These are phyloP conservation scores for Sarcophaga variegata DNA, from an alignment of 2,888 invertebrate genomes.

Conservation along the genomic window DNA sequence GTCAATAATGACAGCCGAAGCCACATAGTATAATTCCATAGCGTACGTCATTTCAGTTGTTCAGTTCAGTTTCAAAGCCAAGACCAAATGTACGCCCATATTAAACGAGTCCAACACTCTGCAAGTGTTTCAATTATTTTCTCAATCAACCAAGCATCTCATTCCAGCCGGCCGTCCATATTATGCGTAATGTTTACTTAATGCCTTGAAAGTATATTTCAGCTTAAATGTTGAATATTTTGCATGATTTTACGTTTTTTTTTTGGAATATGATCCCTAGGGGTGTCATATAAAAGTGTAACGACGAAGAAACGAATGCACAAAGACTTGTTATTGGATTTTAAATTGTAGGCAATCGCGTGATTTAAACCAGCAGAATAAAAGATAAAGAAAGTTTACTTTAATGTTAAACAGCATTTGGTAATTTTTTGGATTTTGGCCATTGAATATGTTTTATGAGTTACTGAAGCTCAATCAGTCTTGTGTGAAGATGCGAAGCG, in stretches of 20 bases:
- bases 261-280: slow-evolving; percentile 46
- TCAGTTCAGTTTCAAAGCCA: slow-evolving; percentile 5
- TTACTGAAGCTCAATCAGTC: no score
- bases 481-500: no score
- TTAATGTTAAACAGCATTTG: no score
- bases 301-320: not conserved
- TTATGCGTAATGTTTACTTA: slow-evolving; percentile 22
- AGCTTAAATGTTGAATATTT: not conserved
- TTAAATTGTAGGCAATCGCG: no score
- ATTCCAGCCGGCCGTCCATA: not conserved
- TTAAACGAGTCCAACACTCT: slow-evolving; percentile 54
- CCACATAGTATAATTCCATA: slow-evolving; percentile 71
- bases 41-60: slow-evolving; percentile 43
- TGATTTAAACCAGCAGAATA: no score
- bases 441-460: no score
- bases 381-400: no score
- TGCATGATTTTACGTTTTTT: slow-evolving; percentile 12
- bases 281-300: slow-evolving; percentile 7
- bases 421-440: no score
- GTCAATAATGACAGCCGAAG: slow-evolving; percentile 55
- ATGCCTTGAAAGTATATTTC: not conserved
- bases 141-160: not conserved
- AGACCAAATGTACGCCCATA: slow-evolving; percentile 56
- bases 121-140: slow-evolving; percentile 48
- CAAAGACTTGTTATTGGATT: not conserved